These are phyloP conservation scores for Aix galericulata DNA, from an alignment of 2,113 vertebrate species.

Conservation along the genomic window DNA sequence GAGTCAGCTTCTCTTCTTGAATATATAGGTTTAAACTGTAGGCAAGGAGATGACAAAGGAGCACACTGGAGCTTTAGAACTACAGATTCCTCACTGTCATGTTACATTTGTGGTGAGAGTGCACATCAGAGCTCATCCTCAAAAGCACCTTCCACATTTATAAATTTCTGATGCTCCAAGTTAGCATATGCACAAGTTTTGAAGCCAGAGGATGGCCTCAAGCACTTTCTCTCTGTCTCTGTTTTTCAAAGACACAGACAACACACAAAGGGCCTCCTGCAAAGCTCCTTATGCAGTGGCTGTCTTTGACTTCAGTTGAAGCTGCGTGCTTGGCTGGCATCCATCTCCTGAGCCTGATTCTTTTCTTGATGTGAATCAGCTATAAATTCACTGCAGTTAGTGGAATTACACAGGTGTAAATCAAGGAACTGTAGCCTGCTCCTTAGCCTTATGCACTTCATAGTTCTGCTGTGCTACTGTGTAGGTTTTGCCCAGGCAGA, in stretches of 20 bases:
- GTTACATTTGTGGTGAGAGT: not conserved
- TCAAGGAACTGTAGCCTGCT: not conserved
- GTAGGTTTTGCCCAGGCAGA: not conserved
- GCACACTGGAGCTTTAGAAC: not conserved
- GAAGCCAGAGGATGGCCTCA: slow-evolving; percentile 19
- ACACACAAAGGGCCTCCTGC: not conserved
- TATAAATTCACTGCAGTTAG: not conserved
- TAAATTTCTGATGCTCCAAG: not conserved
- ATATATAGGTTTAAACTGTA: not conserved
- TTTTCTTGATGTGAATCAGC: slow-evolving; percentile 4
- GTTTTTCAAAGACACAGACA: not conserved
- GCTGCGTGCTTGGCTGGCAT: not conserved
- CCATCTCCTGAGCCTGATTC: not conserved
- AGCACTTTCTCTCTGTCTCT: slow-evolving; percentile 10
- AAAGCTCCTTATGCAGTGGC: not conserved
- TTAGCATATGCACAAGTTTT: not conserved
- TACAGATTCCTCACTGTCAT: not conserved
- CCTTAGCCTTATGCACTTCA: not conserved
- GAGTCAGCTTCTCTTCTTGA: not conserved
- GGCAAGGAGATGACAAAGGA: not conserved
- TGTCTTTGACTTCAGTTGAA: not conserved
- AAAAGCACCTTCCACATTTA: slow-evolving; percentile 12
- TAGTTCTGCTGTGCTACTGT: not conserved
- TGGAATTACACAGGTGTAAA: not conserved
- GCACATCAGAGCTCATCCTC: not conserved